These are phyloP conservation scores for Nesometra sesokonis DNA, from an alignment of 35 echinoderm and acorn worm species.

Conservation along the genomic window DNA sequence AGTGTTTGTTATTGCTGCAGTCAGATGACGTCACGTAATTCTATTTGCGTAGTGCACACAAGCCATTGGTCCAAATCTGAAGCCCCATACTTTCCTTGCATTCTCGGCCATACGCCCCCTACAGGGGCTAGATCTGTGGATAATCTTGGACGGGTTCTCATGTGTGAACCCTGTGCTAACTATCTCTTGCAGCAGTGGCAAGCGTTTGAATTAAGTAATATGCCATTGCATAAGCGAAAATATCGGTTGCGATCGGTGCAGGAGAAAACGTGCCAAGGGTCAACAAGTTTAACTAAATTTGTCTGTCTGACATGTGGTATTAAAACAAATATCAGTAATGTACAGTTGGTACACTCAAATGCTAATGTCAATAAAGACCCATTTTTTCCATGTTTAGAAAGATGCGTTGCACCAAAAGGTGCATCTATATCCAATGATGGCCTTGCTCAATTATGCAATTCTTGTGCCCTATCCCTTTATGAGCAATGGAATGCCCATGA, in stretches of 20 bases:
- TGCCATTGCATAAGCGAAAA: constrained; percentile 78
- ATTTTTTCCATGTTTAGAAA: constrained; percentile 78
- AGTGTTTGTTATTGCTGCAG: constrained; percentile 84
- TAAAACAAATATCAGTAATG: not conserved
- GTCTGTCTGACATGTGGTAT: constrained; percentile 51
- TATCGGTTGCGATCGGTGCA: constrained; percentile 56
- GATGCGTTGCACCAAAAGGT: constrained; percentile 20
- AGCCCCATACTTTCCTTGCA: constrained; percentile 84
- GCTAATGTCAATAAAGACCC: constrained; percentile 47
- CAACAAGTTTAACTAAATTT: not conserved
- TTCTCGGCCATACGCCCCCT: constrained; percentile 70
- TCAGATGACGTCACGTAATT: constrained; percentile 29
- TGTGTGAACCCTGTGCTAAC: constrained; percentile 80
- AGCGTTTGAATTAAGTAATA: constrained; percentile 53
- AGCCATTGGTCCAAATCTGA: constrained; percentile 96
- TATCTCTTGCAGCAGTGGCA: constrained; percentile 94
- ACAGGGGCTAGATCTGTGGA: constrained; percentile 80
- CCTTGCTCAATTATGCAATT: constrained; percentile 50
- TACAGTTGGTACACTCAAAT: constrained; percentile 31
- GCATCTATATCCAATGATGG: constrained; percentile 59
- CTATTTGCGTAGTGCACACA: constrained; percentile 77
- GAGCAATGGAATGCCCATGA: constrained; percentile 99
- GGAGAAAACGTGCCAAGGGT: not conserved
- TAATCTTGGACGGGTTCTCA: constrained; percentile 80
- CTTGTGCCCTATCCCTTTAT: constrained; percentile 67